A percentile compares a stretch with the other conserved stretches of the same genome.
These are phyloP conservation scores for Cephalotes varians DNA, from an alignment of 2,888 invertebrate species.

Conservation along the genomic window DNA sequence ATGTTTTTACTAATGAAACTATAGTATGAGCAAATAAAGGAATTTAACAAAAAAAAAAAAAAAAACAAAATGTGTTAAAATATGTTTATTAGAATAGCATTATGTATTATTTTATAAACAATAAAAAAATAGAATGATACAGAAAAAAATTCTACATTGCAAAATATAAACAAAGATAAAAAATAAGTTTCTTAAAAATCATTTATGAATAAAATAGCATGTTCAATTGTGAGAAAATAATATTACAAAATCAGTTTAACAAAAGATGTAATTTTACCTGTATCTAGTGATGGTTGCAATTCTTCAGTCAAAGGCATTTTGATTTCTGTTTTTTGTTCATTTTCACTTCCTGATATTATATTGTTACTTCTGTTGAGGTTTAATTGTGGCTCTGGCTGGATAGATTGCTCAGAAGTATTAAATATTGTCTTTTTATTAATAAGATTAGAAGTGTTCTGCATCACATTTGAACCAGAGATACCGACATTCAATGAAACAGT, in stretches of 20 bases:
- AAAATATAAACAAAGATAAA: conserved; percentile 12
- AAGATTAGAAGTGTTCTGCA: conserved; percentile 32
- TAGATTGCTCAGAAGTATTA: conserved; percentile 19
- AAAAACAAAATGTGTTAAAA: background rate
- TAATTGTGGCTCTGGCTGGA: conserved; percentile 26
- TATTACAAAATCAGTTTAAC: background rate
- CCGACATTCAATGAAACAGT: conserved; percentile 11
- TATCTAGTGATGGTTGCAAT: conserved; percentile 80
- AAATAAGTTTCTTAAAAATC: background rate
- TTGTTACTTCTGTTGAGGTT: conserved; percentile 25
- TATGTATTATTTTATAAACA: background rate
- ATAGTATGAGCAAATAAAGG: background rate
- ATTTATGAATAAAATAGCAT: background rate
- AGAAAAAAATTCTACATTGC: background rate
- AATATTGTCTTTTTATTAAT: conserved; percentile 27
- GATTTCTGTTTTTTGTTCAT: conserved; percentile 67
- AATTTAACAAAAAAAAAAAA: conserved; percentile 5
- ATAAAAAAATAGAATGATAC: background rate
- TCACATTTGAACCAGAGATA: background rate
- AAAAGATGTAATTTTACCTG: conserved; percentile 71
- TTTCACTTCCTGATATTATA: conserved; percentile 32
- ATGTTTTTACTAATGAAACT: conserved; percentile 8
- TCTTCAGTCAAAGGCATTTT: conserved; percentile 79
- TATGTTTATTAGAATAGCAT: background rate
- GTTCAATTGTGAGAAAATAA: conserved; percentile 15